Evolutionary conservation across 1,140 invertebrate genomes (phyloP), one percentile per base, ranked within the genome.

Genomic region (Drosophila ananassae): DNA sequence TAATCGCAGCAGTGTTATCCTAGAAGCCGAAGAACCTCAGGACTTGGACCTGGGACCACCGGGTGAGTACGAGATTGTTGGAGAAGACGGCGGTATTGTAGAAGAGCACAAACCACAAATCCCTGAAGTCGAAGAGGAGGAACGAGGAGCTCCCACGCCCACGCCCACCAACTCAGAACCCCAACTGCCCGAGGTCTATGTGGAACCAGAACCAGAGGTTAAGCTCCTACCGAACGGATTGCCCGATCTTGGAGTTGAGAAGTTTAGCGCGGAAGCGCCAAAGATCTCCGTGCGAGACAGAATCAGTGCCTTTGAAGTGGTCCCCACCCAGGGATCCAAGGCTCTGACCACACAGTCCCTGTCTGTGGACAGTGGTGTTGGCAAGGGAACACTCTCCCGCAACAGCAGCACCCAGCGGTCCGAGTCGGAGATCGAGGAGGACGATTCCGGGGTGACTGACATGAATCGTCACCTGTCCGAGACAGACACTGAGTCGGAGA

Each of bases 381-480:
- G 79, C 32, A 89, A 89, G 52, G 84, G 85, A 4, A 69, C 92
- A 1, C 63, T 92, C 0, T 91, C 90, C 2, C 78, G 90, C 2
- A 91, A 91, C 32, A 91, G 90, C 53, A 91, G 80, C 46, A 85
- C 92, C 0, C 91, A 92, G 34, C 91, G 92, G 37, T 93, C 93
- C 2, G 90, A 92, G 34, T 93, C 94, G 1, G 93, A 94, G 67
- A 94, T 93, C 34, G 94, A 95, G 50, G 95, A 96, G 73, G 94
- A 95, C 47, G 95, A 96, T 81, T 96, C 95, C 7, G 95, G 95
- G 9, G 95, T 96, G 0, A 95, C 95, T 2, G 95, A 96, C 79
- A 93, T 95, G 82, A 95, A 95, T 69, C 92, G 94, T 37, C 94
- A 95, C 60, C 93, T 95, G 61, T 95, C 95, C 0, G 95, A 95